Conservation (phyloP, 2,113 vertebrate species). For the Noturus placidus region DNA sequence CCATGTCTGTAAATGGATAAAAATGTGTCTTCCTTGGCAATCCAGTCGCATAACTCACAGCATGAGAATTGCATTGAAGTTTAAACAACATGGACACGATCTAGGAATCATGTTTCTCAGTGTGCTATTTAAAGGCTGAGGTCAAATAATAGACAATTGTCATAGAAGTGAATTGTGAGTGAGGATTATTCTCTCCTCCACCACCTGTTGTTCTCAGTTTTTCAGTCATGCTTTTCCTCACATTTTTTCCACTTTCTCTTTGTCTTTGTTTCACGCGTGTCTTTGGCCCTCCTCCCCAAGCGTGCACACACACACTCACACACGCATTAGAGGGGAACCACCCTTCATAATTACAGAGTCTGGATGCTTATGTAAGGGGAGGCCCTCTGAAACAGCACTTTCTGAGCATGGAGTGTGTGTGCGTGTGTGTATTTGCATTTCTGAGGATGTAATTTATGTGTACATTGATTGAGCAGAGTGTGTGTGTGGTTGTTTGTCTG, state of each 20-base stretch:
- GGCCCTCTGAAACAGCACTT: slow-evolving; percentile 40
- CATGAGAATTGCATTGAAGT: background rate
- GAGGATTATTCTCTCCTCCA: background rate
- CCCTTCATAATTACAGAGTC: slow-evolving; percentile 54
- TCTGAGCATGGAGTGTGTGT: slow-evolving; percentile 25
- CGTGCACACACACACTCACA: background rate
- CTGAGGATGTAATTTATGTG: slow-evolving; percentile 28
- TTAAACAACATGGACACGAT: background rate
- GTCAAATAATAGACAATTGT: background rate
- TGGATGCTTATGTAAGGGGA: slow-evolving; percentile 52
- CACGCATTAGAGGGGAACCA: slow-evolving; percentile 38
- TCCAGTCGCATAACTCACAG: background rate
- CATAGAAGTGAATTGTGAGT: background rate
- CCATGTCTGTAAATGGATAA: background rate
- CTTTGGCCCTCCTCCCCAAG: background rate
- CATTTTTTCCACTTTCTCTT: slow-evolving; percentile 15
- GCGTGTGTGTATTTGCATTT: background rate
- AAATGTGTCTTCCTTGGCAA: background rate
- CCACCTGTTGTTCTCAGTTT: background rate
- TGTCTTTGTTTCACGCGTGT: background rate
- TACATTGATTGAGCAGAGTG: slow-evolving; percentile 7
- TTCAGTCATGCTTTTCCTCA: background rate
- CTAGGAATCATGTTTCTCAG: background rate
- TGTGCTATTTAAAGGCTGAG: background rate
- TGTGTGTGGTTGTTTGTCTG: slow-evolving; percentile 17